Conservation (phyloP, 92 coral and sea anemone genomes). For the Montipora capitata region DNA sequence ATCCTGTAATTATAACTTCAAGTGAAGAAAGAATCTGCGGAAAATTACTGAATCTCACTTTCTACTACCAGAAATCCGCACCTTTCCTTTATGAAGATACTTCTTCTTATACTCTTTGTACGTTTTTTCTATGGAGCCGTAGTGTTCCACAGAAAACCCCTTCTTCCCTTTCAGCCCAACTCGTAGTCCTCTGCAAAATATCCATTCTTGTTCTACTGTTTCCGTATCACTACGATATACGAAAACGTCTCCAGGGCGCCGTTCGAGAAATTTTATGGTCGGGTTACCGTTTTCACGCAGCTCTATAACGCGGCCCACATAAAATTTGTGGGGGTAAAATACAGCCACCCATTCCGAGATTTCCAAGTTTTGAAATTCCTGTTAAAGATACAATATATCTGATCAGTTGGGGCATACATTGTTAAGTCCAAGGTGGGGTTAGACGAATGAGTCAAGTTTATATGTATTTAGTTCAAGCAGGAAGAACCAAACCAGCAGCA, state of each 20-base stretch:
- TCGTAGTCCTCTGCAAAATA: not conserved
- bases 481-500: no score
- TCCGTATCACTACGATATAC: not conserved
- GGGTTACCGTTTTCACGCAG: not conserved
- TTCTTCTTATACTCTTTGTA: not conserved
- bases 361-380: not conserved
- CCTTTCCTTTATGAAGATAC: constrained; percentile 15
- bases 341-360: not conserved
- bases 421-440: not conserved
- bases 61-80: not conserved
- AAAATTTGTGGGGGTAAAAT: constrained; percentile 17
- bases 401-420: not conserved
- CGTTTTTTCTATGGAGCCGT: not conserved
- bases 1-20: no score
- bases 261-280: not conserved
- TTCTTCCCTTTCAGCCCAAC: not conserved
- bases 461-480: no score
- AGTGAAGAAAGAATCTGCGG: no score
- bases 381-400: not conserved
- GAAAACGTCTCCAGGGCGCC: not conserved
- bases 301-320: not conserved
- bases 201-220: not conserved
- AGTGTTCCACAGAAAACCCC: not conserved
- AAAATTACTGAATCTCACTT: no score
- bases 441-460: no score